Evolutionary conservation across 2,888 invertebrate genomes (phyloP), one percentile per base, ranked within the genome.

Genomic region (Leptinotarsa rubiginosa): DNA sequence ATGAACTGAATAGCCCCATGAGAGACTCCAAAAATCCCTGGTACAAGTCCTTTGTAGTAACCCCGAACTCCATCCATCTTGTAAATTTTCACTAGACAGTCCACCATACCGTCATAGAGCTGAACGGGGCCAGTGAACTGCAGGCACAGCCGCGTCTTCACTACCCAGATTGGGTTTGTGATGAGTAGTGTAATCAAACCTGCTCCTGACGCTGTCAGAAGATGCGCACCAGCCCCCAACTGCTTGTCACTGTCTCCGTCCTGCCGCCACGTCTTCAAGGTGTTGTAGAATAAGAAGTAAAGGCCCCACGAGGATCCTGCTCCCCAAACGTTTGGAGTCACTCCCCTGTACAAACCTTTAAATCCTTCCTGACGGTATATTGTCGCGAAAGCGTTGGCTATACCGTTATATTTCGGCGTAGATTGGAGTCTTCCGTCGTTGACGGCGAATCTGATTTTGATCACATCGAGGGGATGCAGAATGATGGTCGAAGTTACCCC

Each of bases 1-100:
- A 98, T 97, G 89, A 99, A 99, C 90, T 99, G 99, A 82, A 99
- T 91, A 65, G 99, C 98, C 79, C 99, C 99, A 89, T 99, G 99
- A 0, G 98, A 97, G 52, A 99, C 98, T 3, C 99, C 99, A 87
- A 99, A 94, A 89, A 99, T 92, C 78, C 99, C 98, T 69, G 99
- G 98, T 78, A 97, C 90, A 87, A 98, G 95, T 67, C 99, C 99
- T 94, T 95, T 95, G 85, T 99, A 99, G 73, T 98, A 91, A 2
- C 98, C 99, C 77, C 93, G 89, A 70, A 98, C 87, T 54, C 99
- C 99, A 88, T 99, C 99, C 41, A 92, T 91, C 85, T 90, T 92
- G 87, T 95, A 97, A 82, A 98, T 97, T 89, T 97, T 97, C 66
- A 88, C 88, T 77, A 99, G 90, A 49, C 97, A 97, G 88, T 99